Evolutionary conservation across 1,140 invertebrate species (phyloP).

Genomic region (Calycopis cecrops): DNA sequence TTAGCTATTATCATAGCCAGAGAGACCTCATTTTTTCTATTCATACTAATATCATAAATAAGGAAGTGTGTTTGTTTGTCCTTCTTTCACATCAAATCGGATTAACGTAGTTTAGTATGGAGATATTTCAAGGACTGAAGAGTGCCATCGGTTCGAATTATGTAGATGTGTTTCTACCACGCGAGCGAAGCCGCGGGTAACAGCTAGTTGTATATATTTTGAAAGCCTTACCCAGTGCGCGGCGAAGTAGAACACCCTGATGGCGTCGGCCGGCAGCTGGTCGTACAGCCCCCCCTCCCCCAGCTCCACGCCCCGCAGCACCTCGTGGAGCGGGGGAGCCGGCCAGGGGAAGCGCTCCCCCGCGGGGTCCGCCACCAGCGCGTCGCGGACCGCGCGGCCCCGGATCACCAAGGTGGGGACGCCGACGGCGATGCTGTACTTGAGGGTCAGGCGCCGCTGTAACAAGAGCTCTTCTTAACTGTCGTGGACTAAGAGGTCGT

Average conservation of each 20-base stretch:
- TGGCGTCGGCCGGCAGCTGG: slow-evolving; percentile 76
- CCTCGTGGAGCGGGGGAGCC: slow-evolving; percentile 76
- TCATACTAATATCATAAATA: too few species aligned
- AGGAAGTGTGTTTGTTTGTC: too few species aligned
- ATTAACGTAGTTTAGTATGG: too few species aligned
- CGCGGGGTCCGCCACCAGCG: slow-evolving; percentile 79
- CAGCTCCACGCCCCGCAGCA: slow-evolving; percentile 78
- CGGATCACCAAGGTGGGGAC: slow-evolving; percentile 85
- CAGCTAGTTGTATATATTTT: too few species aligned
- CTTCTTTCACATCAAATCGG: too few species aligned
- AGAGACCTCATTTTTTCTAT: too few species aligned
- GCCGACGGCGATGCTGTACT: slow-evolving; percentile 83
- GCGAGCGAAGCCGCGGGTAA: too few species aligned
- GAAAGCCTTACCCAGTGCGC: slow-evolving; percentile 90
- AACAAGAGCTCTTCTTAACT: slow-evolving; percentile 25
- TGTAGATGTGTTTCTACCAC: too few species aligned
- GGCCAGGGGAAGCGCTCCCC: slow-evolving; percentile 84
- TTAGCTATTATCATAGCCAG: too few species aligned
- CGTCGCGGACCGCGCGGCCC: slow-evolving; percentile 81
- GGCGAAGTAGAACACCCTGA: slow-evolving; percentile 87
- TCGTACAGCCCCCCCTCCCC: slow-evolving; percentile 76
- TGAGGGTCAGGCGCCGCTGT: slow-evolving; percentile 82
- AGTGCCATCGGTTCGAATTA: too few species aligned
- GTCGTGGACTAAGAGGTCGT: background rate
- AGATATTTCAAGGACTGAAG: too few species aligned